Evolutionary conservation across 1,140 invertebrate species (phyloP).

Genomic region (Hetaerina americana): DNA sequence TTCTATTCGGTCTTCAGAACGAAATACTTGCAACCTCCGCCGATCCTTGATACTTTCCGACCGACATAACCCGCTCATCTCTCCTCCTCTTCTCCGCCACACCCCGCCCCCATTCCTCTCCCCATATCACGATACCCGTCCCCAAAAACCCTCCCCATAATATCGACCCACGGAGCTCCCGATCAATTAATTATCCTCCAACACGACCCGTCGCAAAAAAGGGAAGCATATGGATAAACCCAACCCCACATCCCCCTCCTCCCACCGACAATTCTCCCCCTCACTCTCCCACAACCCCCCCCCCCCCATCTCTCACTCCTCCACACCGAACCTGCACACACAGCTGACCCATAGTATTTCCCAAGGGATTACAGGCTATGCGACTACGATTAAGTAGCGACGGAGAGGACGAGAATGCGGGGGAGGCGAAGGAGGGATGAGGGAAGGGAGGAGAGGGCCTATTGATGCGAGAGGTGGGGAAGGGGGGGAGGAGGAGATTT

Average conservation of each 20-base stretch:
- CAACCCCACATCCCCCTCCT: no score
- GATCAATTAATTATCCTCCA: background rate
- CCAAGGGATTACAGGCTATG: background rate
- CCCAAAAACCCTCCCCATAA: background rate
- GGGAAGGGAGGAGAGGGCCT: background rate
- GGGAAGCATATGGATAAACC: background rate
- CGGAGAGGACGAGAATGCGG: background rate
- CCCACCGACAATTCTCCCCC: no score
- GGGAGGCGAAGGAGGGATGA: background rate
- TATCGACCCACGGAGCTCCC: background rate
- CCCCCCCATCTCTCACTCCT: no score
- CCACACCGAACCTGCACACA: no score
- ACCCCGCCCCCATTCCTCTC: background rate
- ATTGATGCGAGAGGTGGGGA: no score
- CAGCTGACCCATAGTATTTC: background rate
- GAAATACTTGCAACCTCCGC: no score
- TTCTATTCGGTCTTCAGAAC: no score
- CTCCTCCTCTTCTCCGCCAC: background rate
- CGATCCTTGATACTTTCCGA: no score
- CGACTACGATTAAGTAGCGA: background rate
- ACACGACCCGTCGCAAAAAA: background rate
- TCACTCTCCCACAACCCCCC: no score
- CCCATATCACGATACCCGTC: background rate
- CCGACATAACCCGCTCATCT: background rate
- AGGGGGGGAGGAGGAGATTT: no score